Evolutionary conservation across 2,113 vertebrate species (phyloP).

Genomic region (Syngnathus floridae): DNA sequence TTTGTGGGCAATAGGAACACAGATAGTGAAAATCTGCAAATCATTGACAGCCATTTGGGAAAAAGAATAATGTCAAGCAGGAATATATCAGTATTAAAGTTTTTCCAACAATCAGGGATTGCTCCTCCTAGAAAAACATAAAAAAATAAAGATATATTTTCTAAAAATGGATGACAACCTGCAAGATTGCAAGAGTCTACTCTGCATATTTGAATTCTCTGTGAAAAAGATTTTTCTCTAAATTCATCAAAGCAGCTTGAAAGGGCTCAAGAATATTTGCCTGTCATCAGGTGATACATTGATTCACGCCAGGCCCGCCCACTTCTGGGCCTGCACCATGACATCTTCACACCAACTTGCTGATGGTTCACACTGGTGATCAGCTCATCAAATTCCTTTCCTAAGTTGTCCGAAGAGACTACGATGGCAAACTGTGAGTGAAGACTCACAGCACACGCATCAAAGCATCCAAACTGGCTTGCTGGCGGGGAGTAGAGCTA

Average conservation of each 20-base stretch:
- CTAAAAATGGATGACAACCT: no score
- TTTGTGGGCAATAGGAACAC: no score
- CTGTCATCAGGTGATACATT: conserved; percentile 12
- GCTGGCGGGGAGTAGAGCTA: conserved; percentile 22
- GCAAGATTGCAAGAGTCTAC: background rate
- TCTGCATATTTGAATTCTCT: background rate
- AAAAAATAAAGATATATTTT: no score
- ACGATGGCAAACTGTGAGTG: conserved; percentile 43
- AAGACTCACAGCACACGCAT: conserved; percentile 42
- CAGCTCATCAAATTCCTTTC: conserved; percentile 48
- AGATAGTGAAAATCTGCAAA: no score
- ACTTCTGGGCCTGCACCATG: conserved; percentile 24
- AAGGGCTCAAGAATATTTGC: background rate
- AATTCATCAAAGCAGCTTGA: background rate
- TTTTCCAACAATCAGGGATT: no score
- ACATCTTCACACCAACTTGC: conserved; percentile 35
- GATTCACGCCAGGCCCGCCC: conserved; percentile 15
- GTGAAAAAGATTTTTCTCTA: background rate
- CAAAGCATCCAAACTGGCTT: conserved; percentile 43
- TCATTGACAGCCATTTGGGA: no score
- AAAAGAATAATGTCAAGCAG: no score
- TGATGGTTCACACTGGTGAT: conserved; percentile 32
- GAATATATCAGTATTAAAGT: no score
- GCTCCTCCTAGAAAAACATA: no score
- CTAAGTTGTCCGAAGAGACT: conserved; percentile 38